These are phyloP conservation scores for Microhierax caerulescens DNA, from an alignment of 2,797 vertebrate genomes.

Conservation along the genomic window DNA sequence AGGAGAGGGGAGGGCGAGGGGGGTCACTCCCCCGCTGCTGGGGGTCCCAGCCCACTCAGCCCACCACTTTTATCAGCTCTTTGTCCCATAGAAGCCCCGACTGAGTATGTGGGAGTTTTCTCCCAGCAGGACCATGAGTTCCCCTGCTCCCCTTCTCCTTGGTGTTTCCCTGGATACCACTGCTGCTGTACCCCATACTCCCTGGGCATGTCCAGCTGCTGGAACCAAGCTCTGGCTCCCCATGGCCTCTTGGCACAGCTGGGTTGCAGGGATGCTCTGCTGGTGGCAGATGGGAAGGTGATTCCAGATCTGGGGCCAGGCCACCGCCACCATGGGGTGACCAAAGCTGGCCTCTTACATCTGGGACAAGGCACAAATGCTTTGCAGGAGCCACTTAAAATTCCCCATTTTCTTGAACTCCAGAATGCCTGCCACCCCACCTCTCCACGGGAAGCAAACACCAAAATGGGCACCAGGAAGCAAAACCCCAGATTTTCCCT, in stretches of 20 bases:
- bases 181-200: accelerated
- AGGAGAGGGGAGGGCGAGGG: not conserved
- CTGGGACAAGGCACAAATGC: not conserved
- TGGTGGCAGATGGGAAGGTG: not conserved
- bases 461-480: not conserved
- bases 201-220: accelerated
- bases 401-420: not conserved
- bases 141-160: not conserved
- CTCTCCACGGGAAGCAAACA: not conserved
- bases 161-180: not conserved
- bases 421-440: not conserved
- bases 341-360: not conserved
- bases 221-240: not conserved
- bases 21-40: accelerated
- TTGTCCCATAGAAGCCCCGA: not conserved
- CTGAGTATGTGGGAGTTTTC: accelerated
- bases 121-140: not conserved
- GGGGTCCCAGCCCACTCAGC: not conserved
- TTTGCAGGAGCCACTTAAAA: not conserved
- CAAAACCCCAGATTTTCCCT: not conserved
- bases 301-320: not conserved
- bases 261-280: not conserved
- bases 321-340: accelerated
- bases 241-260: accelerated
- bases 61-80: not conserved